These are phyloP conservation scores for Trichosurus vulpecula DNA, from an alignment of 2,797 vertebrate genomes.

Conservation along the genomic window DNA sequence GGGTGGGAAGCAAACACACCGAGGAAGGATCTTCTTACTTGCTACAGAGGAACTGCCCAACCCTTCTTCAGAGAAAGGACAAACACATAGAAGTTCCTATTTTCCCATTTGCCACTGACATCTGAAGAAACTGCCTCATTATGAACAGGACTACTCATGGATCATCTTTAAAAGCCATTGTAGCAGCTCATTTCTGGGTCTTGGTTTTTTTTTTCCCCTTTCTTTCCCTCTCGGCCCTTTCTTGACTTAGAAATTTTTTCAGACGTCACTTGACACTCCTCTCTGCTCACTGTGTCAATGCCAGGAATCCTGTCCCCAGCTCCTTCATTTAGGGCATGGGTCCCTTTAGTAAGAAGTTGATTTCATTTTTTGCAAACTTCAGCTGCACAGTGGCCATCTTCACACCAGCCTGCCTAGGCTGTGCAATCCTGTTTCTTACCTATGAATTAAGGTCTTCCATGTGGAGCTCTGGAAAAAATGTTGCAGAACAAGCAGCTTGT, in stretches of 20 bases:
- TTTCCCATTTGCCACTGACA: not conserved
- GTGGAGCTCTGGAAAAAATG: not conserved
- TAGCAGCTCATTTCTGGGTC: not conserved
- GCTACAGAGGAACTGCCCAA: constrained; percentile 29
- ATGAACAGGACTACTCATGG: not conserved
- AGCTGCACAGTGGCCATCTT: not conserved
- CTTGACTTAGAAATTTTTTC: not conserved
- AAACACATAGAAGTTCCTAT: not conserved
- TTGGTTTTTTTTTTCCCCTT: not conserved
- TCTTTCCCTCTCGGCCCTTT: constrained; percentile 10
- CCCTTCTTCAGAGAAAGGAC: not conserved
- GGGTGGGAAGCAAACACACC: constrained; percentile 51
- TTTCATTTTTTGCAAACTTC: not conserved
- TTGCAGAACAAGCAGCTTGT: constrained; percentile 18
- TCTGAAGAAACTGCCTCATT: not conserved
- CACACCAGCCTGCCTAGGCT: not conserved
- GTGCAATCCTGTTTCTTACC: not conserved
- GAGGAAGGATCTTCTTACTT: constrained; percentile 45
- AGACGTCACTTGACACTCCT: not conserved
- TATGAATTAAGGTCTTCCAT: not conserved
- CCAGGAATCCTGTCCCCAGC: not conserved
- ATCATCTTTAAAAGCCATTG: not conserved
- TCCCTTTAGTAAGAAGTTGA: not conserved
- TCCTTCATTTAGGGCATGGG: accelerated
- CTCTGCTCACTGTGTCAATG: not conserved